A percentile compares a stretch with the other conserved stretches of the same genome.
These are phyloP conservation scores for Chloropsis cyanopogon DNA, from an alignment of 2,113 vertebrate genomes.

Conservation along the genomic window DNA sequence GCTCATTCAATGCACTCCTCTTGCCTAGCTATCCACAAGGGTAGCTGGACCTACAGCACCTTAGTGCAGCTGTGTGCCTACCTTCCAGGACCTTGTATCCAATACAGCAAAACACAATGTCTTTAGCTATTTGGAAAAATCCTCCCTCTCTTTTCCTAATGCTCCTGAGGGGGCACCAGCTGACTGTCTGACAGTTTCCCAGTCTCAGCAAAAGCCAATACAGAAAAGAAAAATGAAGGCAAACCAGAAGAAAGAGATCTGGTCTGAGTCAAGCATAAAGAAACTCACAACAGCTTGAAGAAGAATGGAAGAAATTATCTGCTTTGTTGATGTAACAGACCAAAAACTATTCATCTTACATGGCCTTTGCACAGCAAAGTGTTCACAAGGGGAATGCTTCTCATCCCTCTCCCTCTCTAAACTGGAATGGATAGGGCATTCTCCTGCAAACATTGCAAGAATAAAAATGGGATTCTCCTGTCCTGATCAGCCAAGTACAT, in stretches of 20 bases:
- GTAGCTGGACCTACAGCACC: background rate
- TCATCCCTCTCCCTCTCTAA: background rate
- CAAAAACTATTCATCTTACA: background rate
- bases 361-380: background rate
- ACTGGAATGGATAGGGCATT: background rate
- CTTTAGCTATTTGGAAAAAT: background rate
- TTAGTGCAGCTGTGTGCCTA: background rate
- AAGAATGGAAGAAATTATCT: background rate
- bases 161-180: background rate
- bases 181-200: background rate
- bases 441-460: background rate
- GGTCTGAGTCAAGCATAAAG: background rate
- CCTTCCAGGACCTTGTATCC: background rate
- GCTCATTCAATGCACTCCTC: background rate
- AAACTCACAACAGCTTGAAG: background rate
- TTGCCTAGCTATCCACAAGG: background rate
- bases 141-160: background rate
- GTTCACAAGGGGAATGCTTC: background rate
- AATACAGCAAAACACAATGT: background rate
- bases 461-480: background rate
- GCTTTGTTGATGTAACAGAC: background rate
- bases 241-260: background rate
- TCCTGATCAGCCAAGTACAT: background rate
- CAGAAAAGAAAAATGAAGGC: background rate
- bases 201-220: background rate